Percentiles rank a stretch among this genome's conserved stretches.
Conservation (phyloP, 2,888 invertebrate genomes). For the Yponomeuta sedellus region DNA sequence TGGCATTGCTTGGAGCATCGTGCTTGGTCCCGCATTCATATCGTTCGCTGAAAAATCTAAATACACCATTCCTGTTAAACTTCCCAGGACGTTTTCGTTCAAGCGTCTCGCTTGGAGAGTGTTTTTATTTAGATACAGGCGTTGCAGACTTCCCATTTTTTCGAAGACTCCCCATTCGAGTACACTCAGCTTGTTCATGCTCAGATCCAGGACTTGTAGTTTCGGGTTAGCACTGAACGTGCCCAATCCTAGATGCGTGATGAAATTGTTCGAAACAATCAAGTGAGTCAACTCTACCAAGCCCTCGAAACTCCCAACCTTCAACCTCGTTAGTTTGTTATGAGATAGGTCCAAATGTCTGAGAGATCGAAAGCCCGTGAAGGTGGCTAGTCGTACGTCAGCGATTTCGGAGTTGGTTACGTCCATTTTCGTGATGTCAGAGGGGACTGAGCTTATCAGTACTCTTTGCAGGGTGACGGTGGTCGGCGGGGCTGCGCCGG, state of each 20-base stretch:
- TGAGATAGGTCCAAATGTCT: conserved; percentile 42
- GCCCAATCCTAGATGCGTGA: conserved; percentile 40
- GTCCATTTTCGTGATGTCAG: neutral
- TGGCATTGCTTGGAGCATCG: neutral
- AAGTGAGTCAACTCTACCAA: conserved; percentile 32
- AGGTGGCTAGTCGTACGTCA: conserved; percentile 37
- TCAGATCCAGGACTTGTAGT: conserved; percentile 41
- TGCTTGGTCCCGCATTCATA: conserved; percentile 35
- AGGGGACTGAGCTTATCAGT: neutral
- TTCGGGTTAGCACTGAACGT: conserved; percentile 43
- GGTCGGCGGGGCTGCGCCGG: neutral
- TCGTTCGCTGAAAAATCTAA: conserved; percentile 49
- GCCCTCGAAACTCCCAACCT: conserved; percentile 43
- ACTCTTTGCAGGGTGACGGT: neutral
- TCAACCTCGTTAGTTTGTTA: conserved; percentile 39
- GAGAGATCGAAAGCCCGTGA: conserved; percentile 35
- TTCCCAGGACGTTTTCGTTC: conserved; percentile 36
- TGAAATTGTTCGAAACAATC: conserved; percentile 42
- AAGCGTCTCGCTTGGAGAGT: conserved; percentile 35
- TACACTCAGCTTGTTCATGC: conserved; percentile 35
- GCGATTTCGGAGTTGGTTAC: conserved; percentile 29
- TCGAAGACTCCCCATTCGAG: conserved; percentile 43
- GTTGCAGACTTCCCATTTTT: conserved; percentile 33
- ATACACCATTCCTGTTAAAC: conserved; percentile 30
- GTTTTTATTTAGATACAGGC: conserved; percentile 46